Base-by-base conservation (phyloP, 1,140 invertebrate genomes). In the Scaptodrosophila lebanonensis region DNA sequence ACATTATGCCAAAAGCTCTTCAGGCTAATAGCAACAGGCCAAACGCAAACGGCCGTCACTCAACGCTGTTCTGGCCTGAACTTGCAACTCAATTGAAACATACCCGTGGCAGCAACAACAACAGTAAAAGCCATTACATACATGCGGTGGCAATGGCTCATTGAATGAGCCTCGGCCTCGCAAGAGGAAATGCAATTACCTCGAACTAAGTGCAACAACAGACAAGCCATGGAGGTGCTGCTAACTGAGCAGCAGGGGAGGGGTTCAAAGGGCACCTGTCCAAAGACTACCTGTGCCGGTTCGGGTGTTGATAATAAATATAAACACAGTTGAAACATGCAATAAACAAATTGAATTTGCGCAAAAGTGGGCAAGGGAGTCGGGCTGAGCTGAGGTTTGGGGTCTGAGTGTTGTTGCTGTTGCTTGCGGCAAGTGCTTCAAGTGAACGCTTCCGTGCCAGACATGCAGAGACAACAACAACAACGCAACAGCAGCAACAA, bases 271-370 rank as follows among this genome's bases (percentile, higher is more conserved):
- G 11, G 16, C 43, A 33, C 39, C 29, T 39, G 27, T 20, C 25
- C 25, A 5, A 12, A 17, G 25, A 13, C 39, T 35, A 22, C 42
- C 12, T 17, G 44, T 53, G 35, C 30, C 13, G 22, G 20, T 36
- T 33, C 48, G 29, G 59, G 72, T 73, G 69, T 82, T 79, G 75
- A 75, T 82, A 83, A 75, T 75, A 82, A 63, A 82, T 70, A 82
- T 82, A 82, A 82, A 75, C 69, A 70, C 60, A 70, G 62, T 42
- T 48, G 51, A 70, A 75, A 61, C 75, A 82, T 82, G 75, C 75
- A 82, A 82, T 70, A 75, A 75, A 79, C 61, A 82, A 69, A 73
- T 82, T 77, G 64, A 79, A 77, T 75, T 73, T 75, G 30, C 27
- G 9, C 0, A 13, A 43, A 50, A 42, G 8, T 12, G 35, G 36